These are phyloP conservation scores for Agraylea sexmaculata DNA, from an alignment of 1,140 invertebrate species.

Conservation along the genomic window DNA sequence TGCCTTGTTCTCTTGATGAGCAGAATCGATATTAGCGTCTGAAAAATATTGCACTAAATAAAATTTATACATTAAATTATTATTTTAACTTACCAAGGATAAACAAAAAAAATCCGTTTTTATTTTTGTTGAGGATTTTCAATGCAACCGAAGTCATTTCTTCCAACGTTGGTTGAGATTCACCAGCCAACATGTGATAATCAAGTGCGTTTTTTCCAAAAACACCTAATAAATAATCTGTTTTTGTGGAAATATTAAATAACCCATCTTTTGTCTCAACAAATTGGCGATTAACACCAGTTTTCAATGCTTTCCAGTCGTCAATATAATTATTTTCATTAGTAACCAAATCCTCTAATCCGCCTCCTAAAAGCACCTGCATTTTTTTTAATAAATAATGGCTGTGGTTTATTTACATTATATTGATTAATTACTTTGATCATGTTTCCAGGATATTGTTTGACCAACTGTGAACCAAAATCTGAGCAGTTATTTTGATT, in stretches of 20 bases:
- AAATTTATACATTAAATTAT: conserved; percentile 37
- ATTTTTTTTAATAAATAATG: conserved; percentile 20
- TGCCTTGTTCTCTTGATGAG: conserved; percentile 54
- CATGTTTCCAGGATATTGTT: conserved; percentile 40
- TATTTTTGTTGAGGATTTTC: conserved; percentile 49
- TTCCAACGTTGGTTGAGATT: conserved; percentile 35
- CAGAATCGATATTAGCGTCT: conserved; percentile 60
- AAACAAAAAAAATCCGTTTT: conserved; percentile 53
- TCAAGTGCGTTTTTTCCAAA: conserved; percentile 42
- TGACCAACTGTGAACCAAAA: conserved; percentile 50
- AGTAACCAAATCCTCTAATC: conserved; percentile 34
- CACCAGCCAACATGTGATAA: conserved; percentile 39
- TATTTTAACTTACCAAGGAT: conserved; percentile 44
- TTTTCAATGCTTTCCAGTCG: conserved; percentile 41
- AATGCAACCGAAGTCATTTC: conserved; percentile 69
- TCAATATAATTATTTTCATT: conserved; percentile 34
- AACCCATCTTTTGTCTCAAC: conserved; percentile 25
- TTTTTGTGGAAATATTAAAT: conserved; percentile 28
- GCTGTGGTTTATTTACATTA: not conserved
- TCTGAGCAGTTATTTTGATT: conserved; percentile 34
- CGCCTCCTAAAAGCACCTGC: conserved; percentile 43
- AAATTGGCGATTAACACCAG: conserved; percentile 26
- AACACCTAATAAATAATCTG: conserved; percentile 44
- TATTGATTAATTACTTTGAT: conserved; percentile 31
- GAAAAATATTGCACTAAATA: conserved; percentile 22